Base-by-base conservation (phyloP, 2,113 vertebrate species). In the Xiphophorus hellerii region DNA sequence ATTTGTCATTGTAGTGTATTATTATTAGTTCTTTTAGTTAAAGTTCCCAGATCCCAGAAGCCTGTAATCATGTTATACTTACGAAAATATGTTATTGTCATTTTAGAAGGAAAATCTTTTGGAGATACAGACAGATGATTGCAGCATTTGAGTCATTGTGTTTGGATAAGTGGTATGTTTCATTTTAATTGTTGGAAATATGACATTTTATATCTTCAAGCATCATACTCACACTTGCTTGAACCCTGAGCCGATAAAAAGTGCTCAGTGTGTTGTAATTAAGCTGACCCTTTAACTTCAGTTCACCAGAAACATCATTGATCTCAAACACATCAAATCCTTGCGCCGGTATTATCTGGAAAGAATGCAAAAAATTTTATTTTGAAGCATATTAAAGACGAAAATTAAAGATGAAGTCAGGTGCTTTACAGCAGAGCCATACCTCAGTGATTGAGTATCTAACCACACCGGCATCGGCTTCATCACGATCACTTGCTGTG, bases 161-260 rank as follows among this genome's bases (percentile, higher is more conserved):
- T 42, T 42, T 42, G 14, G 39, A 15, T 42, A 14, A 15, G 14
- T 15, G 14, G 39, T 4, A 42, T 42, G 17, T 48, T 20, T 20
- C 44, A 48, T 48, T 48, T 42, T 48, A 20, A 48, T 20, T 48
- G 14, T 25, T 10, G 51, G 51, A 58, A 58, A 25, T 58, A 0
- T 8, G 1, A 58, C 12, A 28, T 35, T n/a, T 65, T 0, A 35
- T 1, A 37, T 35, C 11, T 39, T 33, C 27, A 60, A 39, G 8
- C 33, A 37, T 67, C n/a, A 42, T 66, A 92, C 94, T 95, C 87
- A 95, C 95, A 28, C 51, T 86, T 42, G 94, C 93, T 0, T 10
- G 67, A 54, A 96, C 85, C 73, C 73, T 77, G 71, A 98, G 77
- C 68, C 95, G 94, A 79, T 98, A 97, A 87, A 90, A 96, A 48